Conservation (phyloP, 2,113 vertebrate species). For the Guaruba guarouba region DNA sequence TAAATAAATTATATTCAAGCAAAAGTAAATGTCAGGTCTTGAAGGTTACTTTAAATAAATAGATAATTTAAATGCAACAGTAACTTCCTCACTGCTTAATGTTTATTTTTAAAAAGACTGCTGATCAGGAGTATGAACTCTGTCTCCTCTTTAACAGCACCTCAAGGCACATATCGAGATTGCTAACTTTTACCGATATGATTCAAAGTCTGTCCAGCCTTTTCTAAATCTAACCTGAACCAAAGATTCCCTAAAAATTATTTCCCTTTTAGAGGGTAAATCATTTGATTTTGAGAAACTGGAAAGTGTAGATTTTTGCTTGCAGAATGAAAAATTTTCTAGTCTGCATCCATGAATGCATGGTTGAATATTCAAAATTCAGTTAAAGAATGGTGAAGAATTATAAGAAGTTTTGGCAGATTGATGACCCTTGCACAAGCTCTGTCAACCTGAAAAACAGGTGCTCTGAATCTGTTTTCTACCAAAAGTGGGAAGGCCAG, state of each 20-base stretch:
- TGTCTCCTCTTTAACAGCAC: background rate
- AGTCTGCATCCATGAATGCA: background rate
- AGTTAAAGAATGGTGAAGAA: background rate
- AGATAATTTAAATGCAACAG: constrained; percentile 72
- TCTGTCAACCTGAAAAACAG: background rate
- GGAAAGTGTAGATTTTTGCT: background rate
- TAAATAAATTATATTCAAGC: constrained; percentile 57
- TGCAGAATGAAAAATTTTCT: background rate
- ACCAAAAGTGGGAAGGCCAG: background rate
- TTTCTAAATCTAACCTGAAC: background rate
- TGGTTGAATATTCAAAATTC: background rate
- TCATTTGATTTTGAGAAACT: background rate
- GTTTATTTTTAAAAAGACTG: constrained; percentile 44
- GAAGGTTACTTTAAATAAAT: constrained; percentile 72
- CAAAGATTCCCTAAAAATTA: background rate
- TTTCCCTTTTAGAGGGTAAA: background rate
- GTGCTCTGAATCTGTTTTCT: background rate
- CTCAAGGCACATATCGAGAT: constrained; percentile 36
- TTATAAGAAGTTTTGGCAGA: background rate
- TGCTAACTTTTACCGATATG: background rate
- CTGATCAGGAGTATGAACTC: constrained; percentile 32
- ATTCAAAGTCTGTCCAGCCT: background rate
- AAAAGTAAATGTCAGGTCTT: constrained; percentile 57
- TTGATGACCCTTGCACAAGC: background rate
- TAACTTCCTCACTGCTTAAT: constrained; percentile 34